Evolutionary conservation across 2,888 invertebrate species (phyloP).

Genomic region (Caenorhabditis panamensis): DNA sequence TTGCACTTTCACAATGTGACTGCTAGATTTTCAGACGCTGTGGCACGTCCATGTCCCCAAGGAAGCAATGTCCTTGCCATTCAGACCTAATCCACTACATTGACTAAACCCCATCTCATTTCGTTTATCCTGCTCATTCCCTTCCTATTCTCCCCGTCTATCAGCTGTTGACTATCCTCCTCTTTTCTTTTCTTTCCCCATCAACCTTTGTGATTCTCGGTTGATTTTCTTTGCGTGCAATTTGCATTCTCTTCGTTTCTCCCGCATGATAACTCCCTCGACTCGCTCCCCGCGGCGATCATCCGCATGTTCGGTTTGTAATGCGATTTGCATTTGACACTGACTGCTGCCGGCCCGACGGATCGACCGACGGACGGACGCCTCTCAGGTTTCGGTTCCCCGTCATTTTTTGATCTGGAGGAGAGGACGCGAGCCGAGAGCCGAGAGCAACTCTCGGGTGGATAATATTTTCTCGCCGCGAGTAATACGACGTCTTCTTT

Average conservation of each 20-base stretch:
- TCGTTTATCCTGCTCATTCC: constrained; percentile 2
- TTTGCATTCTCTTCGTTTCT: constrained; percentile 25
- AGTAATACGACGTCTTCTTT: constrained; percentile 29
- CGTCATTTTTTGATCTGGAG: constrained; percentile 35
- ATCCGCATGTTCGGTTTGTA: constrained; percentile 25
- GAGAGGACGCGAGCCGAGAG: background rate
- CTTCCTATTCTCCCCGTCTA: constrained; percentile 13
- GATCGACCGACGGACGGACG: background rate
- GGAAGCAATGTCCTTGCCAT: background rate
- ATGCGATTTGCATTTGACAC: constrained; percentile 12
- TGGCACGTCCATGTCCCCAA: background rate
- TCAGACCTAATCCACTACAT: constrained; percentile 1
- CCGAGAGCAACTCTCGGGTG: constrained; percentile 32
- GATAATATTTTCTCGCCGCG: constrained; percentile 23
- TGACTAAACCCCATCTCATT: constrained; percentile 12
- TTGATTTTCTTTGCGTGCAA: constrained; percentile 30
- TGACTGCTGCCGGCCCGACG: background rate
- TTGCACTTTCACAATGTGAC: background rate
- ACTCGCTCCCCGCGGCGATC: constrained; percentile 18
- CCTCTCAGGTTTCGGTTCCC: constrained; percentile 31
- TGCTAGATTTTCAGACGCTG: background rate
- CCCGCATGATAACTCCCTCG: constrained; percentile 9
- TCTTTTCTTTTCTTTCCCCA: too few relatives aligned
- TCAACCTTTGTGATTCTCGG: background rate
- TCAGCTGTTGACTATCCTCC: constrained; percentile 47